These are phyloP conservation scores for Heliconius sara DNA, from an alignment of 2,888 invertebrate species.

Conservation along the genomic window DNA sequence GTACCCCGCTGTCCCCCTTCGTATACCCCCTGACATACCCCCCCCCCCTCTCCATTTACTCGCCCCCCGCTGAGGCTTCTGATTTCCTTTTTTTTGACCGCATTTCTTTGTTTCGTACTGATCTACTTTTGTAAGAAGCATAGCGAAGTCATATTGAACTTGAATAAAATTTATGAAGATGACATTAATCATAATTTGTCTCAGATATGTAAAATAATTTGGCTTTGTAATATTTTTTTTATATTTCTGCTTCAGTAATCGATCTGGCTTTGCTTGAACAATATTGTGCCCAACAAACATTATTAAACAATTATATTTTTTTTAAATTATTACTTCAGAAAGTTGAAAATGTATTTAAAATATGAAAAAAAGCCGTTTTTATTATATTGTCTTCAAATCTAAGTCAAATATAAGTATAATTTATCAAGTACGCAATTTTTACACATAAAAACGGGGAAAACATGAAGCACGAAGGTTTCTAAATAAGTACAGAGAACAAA, in stretches of 20 bases:
- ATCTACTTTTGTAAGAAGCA: conserved; percentile 13
- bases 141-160: background rate
- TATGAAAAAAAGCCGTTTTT: no score
- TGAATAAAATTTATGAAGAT: background rate
- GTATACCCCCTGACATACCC: background rate
- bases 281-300: no score
- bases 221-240: background rate
- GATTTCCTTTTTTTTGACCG: conserved; percentile 12
- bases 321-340: no score
- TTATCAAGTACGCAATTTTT: no score
- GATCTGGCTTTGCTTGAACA: background rate
- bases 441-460: no score
- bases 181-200: conserved; percentile 7
- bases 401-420: no score
- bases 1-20: background rate
- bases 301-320: no score
- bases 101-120: conserved; percentile 24
- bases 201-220: background rate
- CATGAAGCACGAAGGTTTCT: no score
- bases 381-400: no score
- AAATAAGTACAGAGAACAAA: no score
- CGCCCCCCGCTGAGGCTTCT: background rate
- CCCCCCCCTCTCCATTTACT: background rate
- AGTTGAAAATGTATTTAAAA: no score
- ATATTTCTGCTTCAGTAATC: no score